Evolutionary conservation across 2,888 invertebrate species (phyloP).

Genomic region (Synergus gifuensis): DNA sequence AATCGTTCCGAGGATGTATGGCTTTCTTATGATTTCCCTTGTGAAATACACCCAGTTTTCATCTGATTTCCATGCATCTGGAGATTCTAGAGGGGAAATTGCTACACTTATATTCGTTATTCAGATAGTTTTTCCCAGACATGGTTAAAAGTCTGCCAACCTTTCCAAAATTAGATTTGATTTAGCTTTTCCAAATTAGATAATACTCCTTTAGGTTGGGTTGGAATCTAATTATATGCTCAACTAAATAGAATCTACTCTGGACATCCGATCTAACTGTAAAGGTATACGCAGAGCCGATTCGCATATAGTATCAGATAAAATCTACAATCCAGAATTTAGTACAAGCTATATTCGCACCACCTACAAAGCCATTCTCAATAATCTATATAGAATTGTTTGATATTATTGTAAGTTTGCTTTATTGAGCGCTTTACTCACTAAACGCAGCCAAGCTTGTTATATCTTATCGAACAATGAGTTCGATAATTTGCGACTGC

Average conservation of each 20-base stretch:
- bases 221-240: too few species aligned
- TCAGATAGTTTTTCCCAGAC: not conserved
- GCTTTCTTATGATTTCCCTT: slow-evolving; percentile 3
- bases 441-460: slow-evolving; percentile 17
- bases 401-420: slow-evolving; percentile 7
- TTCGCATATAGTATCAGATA: not conserved
- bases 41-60: not conserved
- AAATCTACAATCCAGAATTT: slow-evolving; percentile 11
- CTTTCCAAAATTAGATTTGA: not conserved
- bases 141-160: not conserved
- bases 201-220: too few species aligned
- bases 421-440: not conserved
- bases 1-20: not conserved
- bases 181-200: too few species aligned
- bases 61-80: not conserved
- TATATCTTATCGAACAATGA: slow-evolving; percentile 43
- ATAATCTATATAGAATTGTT: slow-evolving; percentile 26
- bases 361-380: not conserved
- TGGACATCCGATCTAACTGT: not conserved
- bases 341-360: slow-evolving; percentile 23
- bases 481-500: slow-evolving; percentile 40
- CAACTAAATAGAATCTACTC: not conserved
- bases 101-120: not conserved
- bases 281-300: slow-evolving; percentile 44
- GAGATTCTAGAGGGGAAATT: not conserved